Percentiles rank a stretch among this genome's conserved stretches.
These are phyloP conservation scores for Andricus grossulariae DNA, from an alignment of 1,140 invertebrate genomes.

Conservation along the genomic window DNA sequence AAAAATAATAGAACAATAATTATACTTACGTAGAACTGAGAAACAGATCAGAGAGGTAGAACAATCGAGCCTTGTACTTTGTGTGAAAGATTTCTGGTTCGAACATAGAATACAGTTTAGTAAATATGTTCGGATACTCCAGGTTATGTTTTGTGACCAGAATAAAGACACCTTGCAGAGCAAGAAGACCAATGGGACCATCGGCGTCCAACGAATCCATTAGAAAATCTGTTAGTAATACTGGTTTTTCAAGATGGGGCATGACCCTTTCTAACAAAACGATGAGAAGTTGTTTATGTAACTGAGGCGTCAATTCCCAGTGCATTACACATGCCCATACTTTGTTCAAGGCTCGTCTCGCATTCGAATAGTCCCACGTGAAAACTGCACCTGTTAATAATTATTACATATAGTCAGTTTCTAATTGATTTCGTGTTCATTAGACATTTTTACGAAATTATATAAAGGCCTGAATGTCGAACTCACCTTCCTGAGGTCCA, in stretches of 20 bases:
- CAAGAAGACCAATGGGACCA: constrained; percentile 90
- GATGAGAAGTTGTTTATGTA: constrained; percentile 87
- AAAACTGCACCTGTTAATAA: constrained; percentile 56
- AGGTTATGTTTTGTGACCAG: constrained; percentile 95
- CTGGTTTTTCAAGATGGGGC: constrained; percentile 86
- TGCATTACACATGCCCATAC: constrained; percentile 84
- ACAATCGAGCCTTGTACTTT: constrained; percentile 90
- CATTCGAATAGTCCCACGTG: constrained; percentile 67
- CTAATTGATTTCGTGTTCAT: constrained; percentile 15
- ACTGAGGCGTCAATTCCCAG: constrained; percentile 79
- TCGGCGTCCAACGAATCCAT: constrained; percentile 92
- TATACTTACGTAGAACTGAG: constrained; percentile 91
- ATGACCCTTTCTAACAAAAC: constrained; percentile 90
- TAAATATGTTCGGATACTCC: constrained; percentile 96
- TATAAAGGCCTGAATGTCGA: neutral
- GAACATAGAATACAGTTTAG: constrained; percentile 94
- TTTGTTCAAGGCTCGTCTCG: constrained; percentile 78
- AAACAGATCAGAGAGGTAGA: constrained; percentile 93
- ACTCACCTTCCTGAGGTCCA: constrained; percentile 57
- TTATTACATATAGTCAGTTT: neutral
- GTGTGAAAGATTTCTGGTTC: constrained; percentile 92
- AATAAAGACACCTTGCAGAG: constrained; percentile 94
- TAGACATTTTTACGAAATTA: constrained; percentile 32
- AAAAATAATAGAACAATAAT: constrained; percentile 38
- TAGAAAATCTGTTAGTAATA: constrained; percentile 93